These are phyloP conservation scores for Pomacea canaliculata DNA, from an alignment of 2,888 invertebrate species.

Conservation along the genomic window DNA sequence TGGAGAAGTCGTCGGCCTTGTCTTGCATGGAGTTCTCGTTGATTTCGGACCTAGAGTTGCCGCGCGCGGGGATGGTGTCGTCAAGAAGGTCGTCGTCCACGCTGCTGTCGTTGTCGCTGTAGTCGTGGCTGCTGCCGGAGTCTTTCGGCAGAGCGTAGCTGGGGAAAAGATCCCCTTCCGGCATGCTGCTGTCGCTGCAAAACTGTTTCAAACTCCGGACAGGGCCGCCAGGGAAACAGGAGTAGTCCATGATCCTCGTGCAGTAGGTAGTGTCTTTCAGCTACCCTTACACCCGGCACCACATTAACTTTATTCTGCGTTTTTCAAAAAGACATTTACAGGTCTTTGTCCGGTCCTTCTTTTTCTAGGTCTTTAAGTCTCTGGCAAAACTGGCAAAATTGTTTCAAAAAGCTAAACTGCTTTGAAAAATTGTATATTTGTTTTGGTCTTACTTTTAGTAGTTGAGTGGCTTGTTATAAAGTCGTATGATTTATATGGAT, in stretches of 20 bases:
- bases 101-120: slow-evolving; percentile 23
- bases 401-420: too few species aligned
- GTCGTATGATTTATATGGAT: too few species aligned
- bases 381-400: too few species aligned
- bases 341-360: too few species aligned
- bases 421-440: too few species aligned
- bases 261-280: too few species aligned
- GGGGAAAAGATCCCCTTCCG: slow-evolving; percentile 22
- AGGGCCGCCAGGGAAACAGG: slow-evolving; percentile 21
- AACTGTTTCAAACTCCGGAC: slow-evolving; percentile 20
- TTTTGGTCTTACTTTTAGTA: too few species aligned
- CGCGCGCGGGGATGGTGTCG: slow-evolving; percentile 4
- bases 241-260: slow-evolving; percentile 4
- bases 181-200: slow-evolving; percentile 22
- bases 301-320: too few species aligned
- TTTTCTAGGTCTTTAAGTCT: too few species aligned
- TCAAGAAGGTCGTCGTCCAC: slow-evolving; percentile 7
- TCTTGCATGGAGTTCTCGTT: slow-evolving; percentile 2
- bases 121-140: slow-evolving; percentile 14
- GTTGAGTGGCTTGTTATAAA: too few species aligned
- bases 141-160: slow-evolving; percentile 20
- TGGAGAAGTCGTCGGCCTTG: background rate
- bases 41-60: slow-evolving; percentile 1
- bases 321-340: too few species aligned
- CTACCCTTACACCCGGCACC: too few species aligned